Percentiles rank a stretch among this genome's conserved stretches.
Conservation (phyloP, 2,113 vertebrate species). For the Pluvialis apricaria region DNA sequence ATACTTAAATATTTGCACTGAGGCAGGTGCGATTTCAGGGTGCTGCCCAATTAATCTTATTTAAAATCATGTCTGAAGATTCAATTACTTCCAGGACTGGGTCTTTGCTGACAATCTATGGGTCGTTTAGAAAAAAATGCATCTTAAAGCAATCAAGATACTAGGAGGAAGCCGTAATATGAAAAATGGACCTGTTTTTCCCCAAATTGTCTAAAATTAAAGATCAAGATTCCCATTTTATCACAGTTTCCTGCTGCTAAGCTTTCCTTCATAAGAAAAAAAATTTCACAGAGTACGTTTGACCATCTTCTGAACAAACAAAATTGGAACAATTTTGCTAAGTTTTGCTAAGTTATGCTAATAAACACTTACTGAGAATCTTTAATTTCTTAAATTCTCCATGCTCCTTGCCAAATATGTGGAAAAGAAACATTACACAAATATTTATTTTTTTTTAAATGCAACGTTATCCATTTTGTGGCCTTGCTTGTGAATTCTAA, state of each 20-base stretch:
- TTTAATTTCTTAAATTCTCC: neutral
- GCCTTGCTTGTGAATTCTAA: neutral
- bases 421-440: neutral
- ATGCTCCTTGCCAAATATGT: neutral
- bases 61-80: neutral
- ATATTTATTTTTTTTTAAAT: neutral
- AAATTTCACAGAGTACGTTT: neutral
- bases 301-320: neutral
- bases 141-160: neutral
- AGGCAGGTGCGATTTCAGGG: neutral
- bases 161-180: neutral
- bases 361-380: neutral
- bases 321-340: neutral
- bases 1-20: neutral
- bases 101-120: neutral
- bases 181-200: neutral
- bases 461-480: neutral
- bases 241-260: neutral
- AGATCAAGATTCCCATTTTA: neutral
- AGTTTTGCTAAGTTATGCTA: neutral
- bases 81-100: neutral
- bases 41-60: neutral
- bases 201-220: neutral
- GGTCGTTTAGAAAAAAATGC: neutral
- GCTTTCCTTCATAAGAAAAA: neutral